Percentiles rank a stretch among this genome's conserved stretches.
Evolutionary conservation across 2,888 invertebrate species (phyloP).

Genomic region (Aleiodes leptofemur): DNA sequence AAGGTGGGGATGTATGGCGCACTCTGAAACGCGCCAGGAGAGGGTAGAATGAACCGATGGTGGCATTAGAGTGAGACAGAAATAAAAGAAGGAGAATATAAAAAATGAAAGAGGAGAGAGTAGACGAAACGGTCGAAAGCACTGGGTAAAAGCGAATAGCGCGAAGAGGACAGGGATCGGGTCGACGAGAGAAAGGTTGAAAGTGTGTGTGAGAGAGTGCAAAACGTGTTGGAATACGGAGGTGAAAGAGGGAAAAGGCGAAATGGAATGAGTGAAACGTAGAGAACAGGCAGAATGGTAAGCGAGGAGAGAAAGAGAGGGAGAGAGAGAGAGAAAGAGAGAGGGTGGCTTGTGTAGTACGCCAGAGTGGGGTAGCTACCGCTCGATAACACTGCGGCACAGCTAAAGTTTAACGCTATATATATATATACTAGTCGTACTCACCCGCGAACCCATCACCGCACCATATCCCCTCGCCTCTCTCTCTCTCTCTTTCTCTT

Average conservation of each 20-base stretch:
- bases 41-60: neutral
- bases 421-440: conserved; percentile 46
- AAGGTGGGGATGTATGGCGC: conserved; percentile 30
- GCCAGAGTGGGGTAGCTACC: conserved; percentile 63
- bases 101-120: conserved; percentile 4
- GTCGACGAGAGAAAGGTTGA: neutral
- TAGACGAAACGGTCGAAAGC: conserved; percentile 24
- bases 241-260: neutral
- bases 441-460: conserved; percentile 45
- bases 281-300: neutral
- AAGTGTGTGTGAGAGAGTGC: neutral
- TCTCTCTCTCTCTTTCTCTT: conserved; percentile 22
- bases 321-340: conserved; percentile 20
- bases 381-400: conserved; percentile 75
- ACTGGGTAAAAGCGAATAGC: neutral
- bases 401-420: conserved; percentile 70
- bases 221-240: conserved; percentile 6
- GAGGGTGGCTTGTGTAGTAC: conserved; percentile 50
- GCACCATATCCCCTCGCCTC: conserved; percentile 33
- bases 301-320: neutral
- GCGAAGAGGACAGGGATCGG: conserved; percentile 13
- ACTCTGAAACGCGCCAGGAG: neutral
- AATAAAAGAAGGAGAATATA: neutral
- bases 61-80: neutral
- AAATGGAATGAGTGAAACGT: no score